These are phyloP conservation scores for Melanotaenia parkinsoni DNA, from an alignment of 2,797 vertebrate species.

Conservation along the genomic window DNA sequence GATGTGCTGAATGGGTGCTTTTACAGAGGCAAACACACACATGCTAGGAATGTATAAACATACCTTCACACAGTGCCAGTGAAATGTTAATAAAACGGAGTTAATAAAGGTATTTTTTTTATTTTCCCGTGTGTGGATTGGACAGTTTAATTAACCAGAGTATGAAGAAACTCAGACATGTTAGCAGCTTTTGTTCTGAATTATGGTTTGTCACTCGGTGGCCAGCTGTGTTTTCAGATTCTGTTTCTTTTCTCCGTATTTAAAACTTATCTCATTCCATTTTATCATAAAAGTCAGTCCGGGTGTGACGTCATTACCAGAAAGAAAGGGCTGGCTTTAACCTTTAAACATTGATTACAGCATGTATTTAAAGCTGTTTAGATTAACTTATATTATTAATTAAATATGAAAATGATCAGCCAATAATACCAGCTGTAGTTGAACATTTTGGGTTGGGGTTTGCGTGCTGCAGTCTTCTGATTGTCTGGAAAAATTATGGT, in stretches of 20 bases:
- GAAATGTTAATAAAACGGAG: neutral
- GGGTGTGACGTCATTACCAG: neutral
- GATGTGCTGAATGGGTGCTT: constrained; percentile 53
- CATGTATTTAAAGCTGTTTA: too few species aligned
- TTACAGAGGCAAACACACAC: constrained; percentile 1
- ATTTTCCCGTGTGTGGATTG: constrained; percentile 27
- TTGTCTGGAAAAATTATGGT: neutral
- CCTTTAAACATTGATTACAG: neutral
- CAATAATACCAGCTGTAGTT: neutral
- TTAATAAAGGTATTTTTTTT: constrained; percentile 1
- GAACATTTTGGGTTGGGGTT: neutral
- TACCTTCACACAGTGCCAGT: neutral
- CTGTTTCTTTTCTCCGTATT: neutral
- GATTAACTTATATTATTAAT: neutral
- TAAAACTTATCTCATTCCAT: neutral
- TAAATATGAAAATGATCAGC: neutral
- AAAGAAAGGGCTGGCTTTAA: neutral
- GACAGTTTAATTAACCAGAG: neutral
- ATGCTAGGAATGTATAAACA: neutral
- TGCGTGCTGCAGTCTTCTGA: neutral
- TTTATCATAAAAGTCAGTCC: neutral
- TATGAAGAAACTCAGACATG: constrained; percentile 7
- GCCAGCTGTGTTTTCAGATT: constrained; percentile 20
- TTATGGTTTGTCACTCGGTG: constrained; percentile 13
- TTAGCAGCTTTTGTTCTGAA: neutral